Conservation (phyloP, 2,888 invertebrate species). For the Idaea biselata region DNA sequence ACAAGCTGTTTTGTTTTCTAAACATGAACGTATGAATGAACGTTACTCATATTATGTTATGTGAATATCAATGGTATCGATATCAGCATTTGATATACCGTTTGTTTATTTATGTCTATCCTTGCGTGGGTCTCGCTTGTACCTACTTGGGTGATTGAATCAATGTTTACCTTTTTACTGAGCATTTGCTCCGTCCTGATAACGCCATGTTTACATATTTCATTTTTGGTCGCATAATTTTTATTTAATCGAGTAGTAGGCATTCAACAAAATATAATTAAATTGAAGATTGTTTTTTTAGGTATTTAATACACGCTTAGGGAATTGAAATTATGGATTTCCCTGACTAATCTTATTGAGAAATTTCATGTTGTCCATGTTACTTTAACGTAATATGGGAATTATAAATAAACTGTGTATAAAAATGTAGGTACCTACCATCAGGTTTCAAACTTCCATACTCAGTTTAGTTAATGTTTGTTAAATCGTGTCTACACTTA, state of each 20-base stretch:
- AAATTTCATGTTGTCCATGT: too few species aligned
- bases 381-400: too few species aligned
- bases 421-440: too few species aligned
- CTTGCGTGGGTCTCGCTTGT: background rate
- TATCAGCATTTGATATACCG: background rate
- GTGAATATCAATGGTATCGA: background rate
- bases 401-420: too few species aligned
- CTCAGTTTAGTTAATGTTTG: too few species aligned
- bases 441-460: too few species aligned
- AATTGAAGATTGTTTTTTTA: background rate
- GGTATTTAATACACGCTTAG: too few species aligned
- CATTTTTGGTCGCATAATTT: background rate
- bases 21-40: background rate
- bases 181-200: background rate
- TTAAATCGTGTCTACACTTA: too few species aligned
- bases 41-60: slow-evolving; percentile 1
- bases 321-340: too few species aligned
- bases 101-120: background rate
- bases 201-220: background rate
- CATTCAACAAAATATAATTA: background rate
- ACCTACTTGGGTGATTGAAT: background rate
- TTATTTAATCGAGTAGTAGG: background rate
- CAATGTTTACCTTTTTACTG: background rate
- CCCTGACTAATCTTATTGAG: too few species aligned
- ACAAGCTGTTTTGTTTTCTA: background rate